A percentile compares a stretch with the other conserved stretches of the same genome.
These are phyloP conservation scores for Peucedramus taeniatus DNA, from an alignment of 2,113 vertebrate species.

Conservation along the genomic window DNA sequence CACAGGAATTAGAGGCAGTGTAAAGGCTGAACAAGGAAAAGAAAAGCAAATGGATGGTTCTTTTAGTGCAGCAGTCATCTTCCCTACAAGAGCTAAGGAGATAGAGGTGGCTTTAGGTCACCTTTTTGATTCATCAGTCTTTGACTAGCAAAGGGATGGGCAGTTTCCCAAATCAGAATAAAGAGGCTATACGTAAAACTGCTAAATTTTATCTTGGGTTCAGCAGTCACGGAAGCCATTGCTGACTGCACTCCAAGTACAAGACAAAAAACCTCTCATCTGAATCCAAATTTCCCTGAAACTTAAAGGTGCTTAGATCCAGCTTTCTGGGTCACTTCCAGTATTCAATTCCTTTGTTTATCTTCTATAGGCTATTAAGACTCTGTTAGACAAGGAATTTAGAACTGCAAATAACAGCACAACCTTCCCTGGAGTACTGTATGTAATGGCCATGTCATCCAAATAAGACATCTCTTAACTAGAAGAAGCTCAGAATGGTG, in stretches of 20 bases:
- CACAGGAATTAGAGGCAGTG: not conserved
- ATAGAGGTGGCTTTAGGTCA: conserved; percentile 2
- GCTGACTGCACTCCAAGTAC: conserved; percentile 19
- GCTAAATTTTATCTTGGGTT: conserved; percentile 3
- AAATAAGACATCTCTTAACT: not conserved
- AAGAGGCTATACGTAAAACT: not conserved
- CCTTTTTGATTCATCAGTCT: not conserved
- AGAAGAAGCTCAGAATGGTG: not conserved
- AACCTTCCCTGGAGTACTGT: not conserved
- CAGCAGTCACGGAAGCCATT: conserved; percentile 21
- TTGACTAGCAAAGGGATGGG: not conserved
- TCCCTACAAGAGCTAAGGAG: not conserved
- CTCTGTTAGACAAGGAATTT: not conserved
- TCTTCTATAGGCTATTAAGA: not conserved
- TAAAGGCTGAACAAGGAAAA: not conserved
- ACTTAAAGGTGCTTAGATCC: conserved; percentile 18
- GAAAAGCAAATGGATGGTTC: not conserved
- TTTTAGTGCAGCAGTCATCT: not conserved
- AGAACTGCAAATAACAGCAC: not conserved
- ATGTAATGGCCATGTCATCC: not conserved
- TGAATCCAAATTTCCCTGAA: conserved; percentile 30
- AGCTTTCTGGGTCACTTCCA: conserved; percentile 31
- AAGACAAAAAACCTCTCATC: conserved; percentile 28
- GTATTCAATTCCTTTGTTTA: conserved; percentile 7
- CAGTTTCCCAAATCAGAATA: conserved; percentile 37